Evolutionary conservation across 1,140 invertebrate genomes (phyloP), one percentile per base, ranked within the genome.

Genomic region (Littorina saxatilis): DNA sequence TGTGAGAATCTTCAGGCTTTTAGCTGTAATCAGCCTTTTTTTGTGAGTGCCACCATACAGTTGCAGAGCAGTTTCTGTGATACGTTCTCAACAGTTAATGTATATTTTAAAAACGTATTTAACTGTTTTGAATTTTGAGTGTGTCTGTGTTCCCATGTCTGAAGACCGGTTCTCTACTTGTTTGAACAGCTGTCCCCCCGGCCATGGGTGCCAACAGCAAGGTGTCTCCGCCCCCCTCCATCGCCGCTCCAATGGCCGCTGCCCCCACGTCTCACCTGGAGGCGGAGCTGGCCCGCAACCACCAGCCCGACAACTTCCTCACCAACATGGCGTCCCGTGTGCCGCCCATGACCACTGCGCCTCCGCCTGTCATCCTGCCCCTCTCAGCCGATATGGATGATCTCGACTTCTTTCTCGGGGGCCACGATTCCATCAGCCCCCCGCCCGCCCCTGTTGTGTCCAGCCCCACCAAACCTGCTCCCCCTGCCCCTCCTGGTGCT

Each of bases 401-500:
- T 29, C 80, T 78, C 39, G 66, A 63, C 37, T 80, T 82, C 72
- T 52, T 80, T 66, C 55, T 80, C 37, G n/a, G n/a, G n/a, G 79
- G 83, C 68, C 81, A 84, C 80, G 77, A 84, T 66, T 80, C 83
- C 39, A 78, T 68, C 68, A 68, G 72, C 73, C 73, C 43, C 43
- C 55, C 58, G 63, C 52, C 78, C 82, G 39, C 84, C 87, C 86
- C 87, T n/a, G 86, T 82, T 73, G 85, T 88, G 82, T 86, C 88
- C 75, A 90, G 85, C 81, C 89, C 83, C 83, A 83, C 85, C 29
- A 88, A 90, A 81, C 76, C 82, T 52, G 85, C 86, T 58, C 89
- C 89, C 2, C 88, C 90, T 32, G 87, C 89, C 75, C 88, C 90
- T 23, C 87, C 90, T 83, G 85, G 90, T 82, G 84, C 90, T 72